A percentile compares a stretch with the other conserved stretches of the same genome.
phyloP scores from a whole-genome alignment of 35 echinoderm and acorn worm genomes.

The Chiridota heheva region DNA sequence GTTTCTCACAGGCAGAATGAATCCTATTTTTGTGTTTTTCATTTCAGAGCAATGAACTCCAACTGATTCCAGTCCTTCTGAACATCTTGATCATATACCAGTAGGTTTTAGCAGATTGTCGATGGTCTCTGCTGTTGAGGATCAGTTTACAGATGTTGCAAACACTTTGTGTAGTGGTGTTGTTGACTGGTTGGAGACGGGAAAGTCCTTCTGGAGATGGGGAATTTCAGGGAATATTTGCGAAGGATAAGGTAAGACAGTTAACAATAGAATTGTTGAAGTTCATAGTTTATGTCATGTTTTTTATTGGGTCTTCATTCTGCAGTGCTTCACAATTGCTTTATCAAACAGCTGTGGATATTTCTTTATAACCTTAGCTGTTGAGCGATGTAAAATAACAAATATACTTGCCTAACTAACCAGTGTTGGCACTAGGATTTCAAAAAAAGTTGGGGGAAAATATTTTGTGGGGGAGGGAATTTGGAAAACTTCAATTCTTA shows the following conservation, averaged over 20 bases:
- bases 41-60: neutral
- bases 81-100: neutral
- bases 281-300: neutral
- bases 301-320: neutral
- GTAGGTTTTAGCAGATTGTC: neutral
- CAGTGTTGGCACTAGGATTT: no score
- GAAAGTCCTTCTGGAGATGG: neutral
- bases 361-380: no score
- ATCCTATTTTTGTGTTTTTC: neutral
- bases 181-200: constrained; percentile 12
- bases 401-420: no score
- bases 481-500: no score
- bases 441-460: no score
- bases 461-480: no score
- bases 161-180: neutral
- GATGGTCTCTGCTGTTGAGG: neutral
- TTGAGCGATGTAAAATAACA: no score
- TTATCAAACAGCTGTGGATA: neutral
- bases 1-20: no score
- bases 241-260: neutral
- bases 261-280: neutral
- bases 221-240: neutral
- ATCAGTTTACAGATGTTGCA: neutral
- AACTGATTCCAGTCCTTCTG: constrained; percentile 23
- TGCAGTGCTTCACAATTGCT: neutral